phyloP scores from a whole-genome alignment of 1,140 invertebrate species.

The Drosophila orosa region DNA sequence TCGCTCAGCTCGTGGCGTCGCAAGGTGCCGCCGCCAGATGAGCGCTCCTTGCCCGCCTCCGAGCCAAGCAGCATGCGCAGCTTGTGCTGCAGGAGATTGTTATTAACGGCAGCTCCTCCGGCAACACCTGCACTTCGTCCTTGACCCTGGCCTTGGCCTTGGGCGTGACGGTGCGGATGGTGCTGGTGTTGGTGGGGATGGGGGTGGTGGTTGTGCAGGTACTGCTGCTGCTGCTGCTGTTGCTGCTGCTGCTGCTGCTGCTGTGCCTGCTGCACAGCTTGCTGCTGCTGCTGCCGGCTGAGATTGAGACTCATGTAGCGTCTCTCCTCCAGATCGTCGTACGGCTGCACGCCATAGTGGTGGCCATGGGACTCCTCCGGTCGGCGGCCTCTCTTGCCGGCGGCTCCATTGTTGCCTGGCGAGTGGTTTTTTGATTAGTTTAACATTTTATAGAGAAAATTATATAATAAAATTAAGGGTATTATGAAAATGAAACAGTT shows the following conservation, averaged over 20 bases:
- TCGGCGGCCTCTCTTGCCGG: conserved; percentile 54
- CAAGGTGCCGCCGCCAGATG: conserved; percentile 24
- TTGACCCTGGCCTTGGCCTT: conserved; percentile 74
- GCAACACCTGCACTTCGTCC: conserved; percentile 43
- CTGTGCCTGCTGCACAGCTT: conserved; percentile 48
- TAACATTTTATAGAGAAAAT: too few species aligned
- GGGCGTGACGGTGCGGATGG: conserved; percentile 52
- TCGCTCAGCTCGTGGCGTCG: conserved; percentile 60
- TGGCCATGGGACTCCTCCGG: conserved; percentile 56
- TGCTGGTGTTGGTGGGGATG: conserved; percentile 43
- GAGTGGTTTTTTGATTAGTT: background rate
- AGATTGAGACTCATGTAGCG: conserved; percentile 80
- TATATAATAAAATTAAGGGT: background rate
- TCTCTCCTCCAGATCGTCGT: conserved; percentile 66
- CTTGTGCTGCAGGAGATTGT: conserved; percentile 91
- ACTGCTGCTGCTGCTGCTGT: conserved; percentile 81
- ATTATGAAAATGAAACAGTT: too few species aligned
- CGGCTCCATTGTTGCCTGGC: conserved; percentile 13
- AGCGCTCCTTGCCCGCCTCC: conserved; percentile 83
- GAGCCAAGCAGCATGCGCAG: conserved; percentile 90
- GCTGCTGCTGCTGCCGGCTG: conserved; percentile 50
- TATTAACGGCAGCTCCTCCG: conserved; percentile 59
- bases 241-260: conserved; percentile 48
- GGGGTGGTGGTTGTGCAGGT: conserved; percentile 81
- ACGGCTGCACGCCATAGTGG: conserved; percentile 45